Base-by-base conservation (phyloP, 2,113 vertebrate species). In the Caretta caretta region DNA sequence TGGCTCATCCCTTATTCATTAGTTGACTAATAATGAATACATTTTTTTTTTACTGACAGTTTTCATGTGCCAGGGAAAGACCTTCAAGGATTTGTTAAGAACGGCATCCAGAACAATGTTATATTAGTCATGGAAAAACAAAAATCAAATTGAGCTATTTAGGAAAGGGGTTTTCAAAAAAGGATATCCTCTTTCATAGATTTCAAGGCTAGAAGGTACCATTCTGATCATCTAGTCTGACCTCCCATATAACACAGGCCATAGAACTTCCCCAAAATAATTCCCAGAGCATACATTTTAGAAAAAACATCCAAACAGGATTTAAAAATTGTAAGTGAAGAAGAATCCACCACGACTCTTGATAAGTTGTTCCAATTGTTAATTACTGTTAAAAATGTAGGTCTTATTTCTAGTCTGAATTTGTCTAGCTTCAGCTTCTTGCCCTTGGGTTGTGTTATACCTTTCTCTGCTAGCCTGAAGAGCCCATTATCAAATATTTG, bases 11-110 rank as follows among this genome's bases (percentile, higher is more conserved):
- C 22, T 93, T 94, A 83, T 95, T 97, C 91, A 94, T 88, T 88
- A 97, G 86, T 42, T 96, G 85, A 56, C 31, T 97, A 95, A 96
- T 76, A 91, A 96, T 92, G 80, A 65, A 95, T 94, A 95, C 78
- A 53, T 20, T 78, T 78, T 93, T 97, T 42, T 95, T 88, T 94
- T 22, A 81, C 16, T 79, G 48, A 81, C 84, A 88, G 1, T 42
- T 24, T 72, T 89, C 62, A 96, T 89, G 62, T 82, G 22, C 83
- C 81, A 96, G 87, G 90, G 29, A 7, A 25, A 92, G 65, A 86
- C 83, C 25, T 59, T 93, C 49, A 51, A 42, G 29, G 88, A 91
- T 87, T 92, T 93, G 5, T 87, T 87, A 86, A 94, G 49, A 90
- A 90, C 22, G n/a, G 90, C 84, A 94, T 82, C 48, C 88, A 93